Conservation (phyloP, 2,797 vertebrate species). For the Esox lucius region DNA sequence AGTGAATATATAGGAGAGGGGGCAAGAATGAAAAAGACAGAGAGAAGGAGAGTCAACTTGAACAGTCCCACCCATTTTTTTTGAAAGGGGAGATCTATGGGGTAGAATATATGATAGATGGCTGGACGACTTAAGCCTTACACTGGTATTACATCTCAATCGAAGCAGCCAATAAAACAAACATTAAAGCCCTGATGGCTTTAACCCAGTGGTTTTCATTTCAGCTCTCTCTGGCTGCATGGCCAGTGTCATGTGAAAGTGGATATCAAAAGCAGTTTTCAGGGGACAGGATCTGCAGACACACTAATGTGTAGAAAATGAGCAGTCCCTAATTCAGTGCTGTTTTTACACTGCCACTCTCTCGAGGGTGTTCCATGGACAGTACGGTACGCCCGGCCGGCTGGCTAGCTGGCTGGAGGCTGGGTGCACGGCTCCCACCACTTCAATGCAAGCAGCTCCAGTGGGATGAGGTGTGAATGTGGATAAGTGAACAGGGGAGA, state of each 20-base stretch:
- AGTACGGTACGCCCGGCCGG: too few relatives aligned
- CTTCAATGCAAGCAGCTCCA: too few relatives aligned
- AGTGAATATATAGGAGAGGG: not conserved
- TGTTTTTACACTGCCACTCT: not conserved
- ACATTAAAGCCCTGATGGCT: slow-evolving; percentile 2
- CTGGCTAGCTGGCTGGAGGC: not conserved
- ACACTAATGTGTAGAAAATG: not conserved
- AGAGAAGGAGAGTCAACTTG: not conserved
- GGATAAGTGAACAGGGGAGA: too few relatives aligned
- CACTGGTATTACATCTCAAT: slow-evolving; percentile 26
- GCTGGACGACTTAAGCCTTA: slow-evolving; percentile 34
- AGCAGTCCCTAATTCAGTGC: not conserved
- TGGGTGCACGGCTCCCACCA: too few relatives aligned
- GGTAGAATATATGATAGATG: slow-evolving; percentile 23
- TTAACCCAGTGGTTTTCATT: slow-evolving; percentile 23
- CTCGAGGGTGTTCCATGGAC: too few relatives aligned
- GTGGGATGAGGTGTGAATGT: too few relatives aligned
- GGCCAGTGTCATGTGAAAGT: slow-evolving; percentile 29
- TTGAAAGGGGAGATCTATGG: not conserved
- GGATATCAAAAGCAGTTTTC: slow-evolving; percentile 19
- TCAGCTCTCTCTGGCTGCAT: slow-evolving; percentile 20
- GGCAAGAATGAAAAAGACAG: not conserved
- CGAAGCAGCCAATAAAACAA: slow-evolving; percentile 15
- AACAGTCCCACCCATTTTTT: not conserved
- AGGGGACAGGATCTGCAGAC: not conserved